Percentiles rank a stretch among this genome's conserved stretches.
phyloP scores from a whole-genome alignment of 2,888 invertebrate species.

The Dicycla oo region DNA sequence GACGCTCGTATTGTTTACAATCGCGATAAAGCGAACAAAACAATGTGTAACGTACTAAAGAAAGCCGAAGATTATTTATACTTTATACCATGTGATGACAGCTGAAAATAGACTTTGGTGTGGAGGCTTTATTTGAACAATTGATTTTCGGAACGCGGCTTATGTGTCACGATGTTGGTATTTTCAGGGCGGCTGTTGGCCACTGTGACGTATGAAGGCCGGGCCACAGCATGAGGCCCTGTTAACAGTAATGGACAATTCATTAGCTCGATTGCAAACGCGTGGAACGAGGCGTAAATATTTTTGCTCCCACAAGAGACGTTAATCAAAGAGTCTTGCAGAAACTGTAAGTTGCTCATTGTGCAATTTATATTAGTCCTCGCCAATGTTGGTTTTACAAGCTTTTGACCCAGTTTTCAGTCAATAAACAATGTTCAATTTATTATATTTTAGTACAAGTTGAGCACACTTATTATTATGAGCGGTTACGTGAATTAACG shows the following conservation, averaged over 20 bases:
- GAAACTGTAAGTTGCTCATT: slow-evolving; percentile 27
- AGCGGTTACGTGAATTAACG: slow-evolving; percentile 47
- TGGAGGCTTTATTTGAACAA: slow-evolving; percentile 40
- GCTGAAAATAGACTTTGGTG: slow-evolving; percentile 28
- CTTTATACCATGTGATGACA: slow-evolving; percentile 30
- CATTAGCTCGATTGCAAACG: slow-evolving; percentile 64
- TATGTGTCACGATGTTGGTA: slow-evolving; percentile 21
- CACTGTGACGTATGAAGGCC: slow-evolving; percentile 47
- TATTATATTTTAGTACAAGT: slow-evolving; percentile 32
- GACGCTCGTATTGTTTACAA: slow-evolving; percentile 54
- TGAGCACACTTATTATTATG: slow-evolving; percentile 24
- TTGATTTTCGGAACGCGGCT: slow-evolving; percentile 27
- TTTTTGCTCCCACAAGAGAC: slow-evolving; percentile 33
- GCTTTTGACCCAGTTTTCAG: slow-evolving; percentile 51
- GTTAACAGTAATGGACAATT: slow-evolving; percentile 68
- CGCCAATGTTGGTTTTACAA: slow-evolving; percentile 48
- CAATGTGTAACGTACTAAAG: slow-evolving; percentile 34
- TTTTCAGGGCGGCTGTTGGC: slow-evolving; percentile 47
- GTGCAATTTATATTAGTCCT: slow-evolving; percentile 36
- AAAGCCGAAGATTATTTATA: slow-evolving; percentile 37
- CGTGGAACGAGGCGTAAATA: slow-evolving; percentile 34
- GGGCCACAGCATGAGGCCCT: slow-evolving; percentile 61
- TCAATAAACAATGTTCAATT: slow-evolving; percentile 41
- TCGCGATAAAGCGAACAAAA: slow-evolving; percentile 53
- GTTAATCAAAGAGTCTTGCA: slow-evolving; percentile 28